Evolutionary conservation across 1,140 invertebrate genomes (phyloP), one percentile per base, ranked within the genome.

Genomic region (Melitaea cinxia): DNA sequence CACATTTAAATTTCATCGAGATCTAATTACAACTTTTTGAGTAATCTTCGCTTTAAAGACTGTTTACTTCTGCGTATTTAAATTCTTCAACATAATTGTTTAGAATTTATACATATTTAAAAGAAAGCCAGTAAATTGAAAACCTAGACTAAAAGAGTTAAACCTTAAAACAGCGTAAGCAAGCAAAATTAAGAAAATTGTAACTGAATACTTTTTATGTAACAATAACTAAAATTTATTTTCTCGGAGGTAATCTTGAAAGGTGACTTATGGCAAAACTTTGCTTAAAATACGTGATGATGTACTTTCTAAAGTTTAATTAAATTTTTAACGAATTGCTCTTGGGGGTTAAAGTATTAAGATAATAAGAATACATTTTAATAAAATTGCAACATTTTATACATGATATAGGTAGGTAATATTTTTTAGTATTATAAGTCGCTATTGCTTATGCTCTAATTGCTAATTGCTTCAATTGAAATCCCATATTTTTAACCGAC

Each of bases 291-390:
- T 68, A 66, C 66, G 65, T 67, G 61, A 70, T 54, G 67, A 64
- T 70, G 60, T 69, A 80, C 64, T 75, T 75, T 73, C 73, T 53
- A 50, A 85, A 79, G 55, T 85, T 82, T 81, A 85, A 85, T 82
- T 85, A 81, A 82, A 84, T 78, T 80, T 75, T 77, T 69, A 75
- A 75, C 60, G 59, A 68, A 70, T 63, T 42, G 55, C 65, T 62
- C 35, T 42, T 42, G 15, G 21, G 23, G 10, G 35, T 58, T 47
- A 47, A 53, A 19, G 28, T 50, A 37, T 55, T 33, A 63, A 45
- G 50, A 58, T 58, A 58, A 49, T 58, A 42, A 21, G n/a, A 19
- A 3, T n/a, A n/a, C n/a, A n/a, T 47, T 24, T 47, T 21, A 24
- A 23, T 15, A 26, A 14, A 15, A 52, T 28, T 30, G 14, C 21